Conservation (phyloP, 2,888 invertebrate species). For the Ecdyonurus torrentis region DNA sequence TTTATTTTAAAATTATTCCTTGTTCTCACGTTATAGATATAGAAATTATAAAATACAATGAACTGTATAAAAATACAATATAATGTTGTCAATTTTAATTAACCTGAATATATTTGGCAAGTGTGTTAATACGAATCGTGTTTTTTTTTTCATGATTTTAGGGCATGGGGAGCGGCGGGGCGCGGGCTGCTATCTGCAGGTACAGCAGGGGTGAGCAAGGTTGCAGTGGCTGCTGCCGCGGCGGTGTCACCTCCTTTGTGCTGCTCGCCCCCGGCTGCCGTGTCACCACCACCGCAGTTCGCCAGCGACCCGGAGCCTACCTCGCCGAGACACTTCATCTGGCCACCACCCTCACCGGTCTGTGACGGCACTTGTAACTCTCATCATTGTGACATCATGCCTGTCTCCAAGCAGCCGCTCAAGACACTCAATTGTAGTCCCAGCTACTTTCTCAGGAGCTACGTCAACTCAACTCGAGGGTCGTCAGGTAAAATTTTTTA, state of each 20-base stretch:
- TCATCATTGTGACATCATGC: not conserved
- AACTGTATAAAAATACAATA: no score
- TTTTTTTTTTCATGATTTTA: not conserved
- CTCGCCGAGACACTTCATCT: not conserved
- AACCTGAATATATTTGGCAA: no score
- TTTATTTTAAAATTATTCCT: no score
- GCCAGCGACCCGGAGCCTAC: not conserved
- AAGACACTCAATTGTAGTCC: not conserved
- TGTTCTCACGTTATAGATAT: no score
- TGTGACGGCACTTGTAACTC: no score
- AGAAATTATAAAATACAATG: no score
- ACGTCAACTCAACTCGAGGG: not conserved
- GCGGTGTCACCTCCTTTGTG: not conserved
- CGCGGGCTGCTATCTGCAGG: not conserved
- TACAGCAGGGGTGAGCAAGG: not conserved
- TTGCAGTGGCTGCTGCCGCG: not conserved
- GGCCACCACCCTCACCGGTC: not conserved
- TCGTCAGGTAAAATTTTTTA: not conserved
- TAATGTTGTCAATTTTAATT: no score
- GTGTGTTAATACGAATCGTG: not conserved
- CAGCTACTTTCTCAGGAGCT: not conserved
- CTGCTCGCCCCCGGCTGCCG: not conserved
- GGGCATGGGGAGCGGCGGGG: not conserved
- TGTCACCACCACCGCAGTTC: conserved; percentile 2
- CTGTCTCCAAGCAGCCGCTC: not conserved